These are phyloP conservation scores for Zaprionus vittiger DNA, from an alignment of 1,140 invertebrate genomes.

Conservation along the genomic window DNA sequence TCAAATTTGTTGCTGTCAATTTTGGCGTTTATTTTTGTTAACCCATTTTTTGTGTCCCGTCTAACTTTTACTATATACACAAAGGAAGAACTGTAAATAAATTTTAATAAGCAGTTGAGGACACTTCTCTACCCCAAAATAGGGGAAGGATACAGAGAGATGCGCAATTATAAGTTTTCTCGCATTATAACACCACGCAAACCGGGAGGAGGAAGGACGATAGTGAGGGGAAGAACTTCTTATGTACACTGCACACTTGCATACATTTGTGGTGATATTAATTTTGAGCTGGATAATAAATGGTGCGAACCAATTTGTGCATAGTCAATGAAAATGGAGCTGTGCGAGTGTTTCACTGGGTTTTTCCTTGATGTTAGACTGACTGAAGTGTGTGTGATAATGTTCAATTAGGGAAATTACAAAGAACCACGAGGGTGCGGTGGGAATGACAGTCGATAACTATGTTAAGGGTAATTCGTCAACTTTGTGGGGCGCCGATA, in stretches of 20 bases:
- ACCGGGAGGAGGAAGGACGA: too few species aligned
- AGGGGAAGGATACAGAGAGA: slow-evolving; percentile 24
- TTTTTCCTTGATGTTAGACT: background rate
- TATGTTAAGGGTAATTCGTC: background rate
- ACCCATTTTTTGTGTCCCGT: slow-evolving; percentile 40
- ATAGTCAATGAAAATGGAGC: background rate
- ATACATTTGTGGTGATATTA: background rate
- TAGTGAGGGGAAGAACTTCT: background rate
- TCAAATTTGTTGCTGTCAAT: slow-evolving; percentile 52
- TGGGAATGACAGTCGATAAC: slow-evolving; percentile 8
- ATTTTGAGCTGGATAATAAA: background rate
- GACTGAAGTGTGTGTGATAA: slow-evolving; percentile 18
- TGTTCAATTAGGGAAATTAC: slow-evolving; percentile 50
- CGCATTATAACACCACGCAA: slow-evolving; percentile 19
- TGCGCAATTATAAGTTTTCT: slow-evolving; percentile 58
- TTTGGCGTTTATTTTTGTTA: slow-evolving; percentile 31
- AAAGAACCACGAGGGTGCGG: slow-evolving; percentile 20
- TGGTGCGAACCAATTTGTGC: background rate
- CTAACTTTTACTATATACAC: slow-evolving; percentile 36
- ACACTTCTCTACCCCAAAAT: slow-evolving; percentile 20
- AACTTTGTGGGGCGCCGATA: background rate
- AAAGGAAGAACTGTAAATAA: slow-evolving; percentile 35
- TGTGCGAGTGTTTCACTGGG: background rate
- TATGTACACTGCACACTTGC: background rate
- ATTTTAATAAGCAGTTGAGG: slow-evolving; percentile 50